Base-by-base conservation (phyloP, 2,113 vertebrate genomes). In the Urocitellus parryii region DNA sequence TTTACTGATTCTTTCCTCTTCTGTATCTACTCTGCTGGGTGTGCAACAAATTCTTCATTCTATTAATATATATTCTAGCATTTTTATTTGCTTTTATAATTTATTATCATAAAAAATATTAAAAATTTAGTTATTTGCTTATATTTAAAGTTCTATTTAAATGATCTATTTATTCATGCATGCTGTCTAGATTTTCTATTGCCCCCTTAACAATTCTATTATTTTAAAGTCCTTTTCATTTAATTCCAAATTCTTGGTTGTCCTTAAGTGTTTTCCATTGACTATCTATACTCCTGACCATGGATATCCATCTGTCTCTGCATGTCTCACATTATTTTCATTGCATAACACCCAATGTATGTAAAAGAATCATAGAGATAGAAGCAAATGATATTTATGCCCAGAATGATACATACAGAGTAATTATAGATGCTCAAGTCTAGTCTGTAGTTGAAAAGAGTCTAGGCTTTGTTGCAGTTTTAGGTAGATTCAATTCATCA, bases 71-170 rank as follows among this genome's bases (percentile, higher is more conserved):
- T 34, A 70, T 74, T 80, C 34, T 32, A 77, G 4, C 1, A 56
- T 80, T 84, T 95, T 48, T 45, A 25, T 34, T 91, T 86, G 17
- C 37, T 74, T 82, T 80, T 72, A 24, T 88, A 93, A 42, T 45
- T 45, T 45, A 45, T 45, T 45, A 45, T 45, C 45, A 45, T 45
- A 45, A 45, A 45, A 45, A 45, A 45, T 45, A 45, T 45, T 45
- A 45, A 45, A 45, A 45, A 9, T 9, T 45, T 45, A 9, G 8
- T 45, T 45, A 45, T 45, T 45, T 45, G 45, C 45, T 45, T 8
- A 45, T 29, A 72, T 56, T 24, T 65, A 51, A 51, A 74, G 25
- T 74, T 68, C 45, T 83, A 7, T 18, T 76, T 89, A 48, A 34
- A 73, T 74, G 5, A 73, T 45, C 13, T 67, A 48, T 45, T 56